Percentiles rank a stretch among this genome's conserved stretches.
Conservation (phyloP, 2,888 invertebrate genomes). For the Apamea epomidion region DNA sequence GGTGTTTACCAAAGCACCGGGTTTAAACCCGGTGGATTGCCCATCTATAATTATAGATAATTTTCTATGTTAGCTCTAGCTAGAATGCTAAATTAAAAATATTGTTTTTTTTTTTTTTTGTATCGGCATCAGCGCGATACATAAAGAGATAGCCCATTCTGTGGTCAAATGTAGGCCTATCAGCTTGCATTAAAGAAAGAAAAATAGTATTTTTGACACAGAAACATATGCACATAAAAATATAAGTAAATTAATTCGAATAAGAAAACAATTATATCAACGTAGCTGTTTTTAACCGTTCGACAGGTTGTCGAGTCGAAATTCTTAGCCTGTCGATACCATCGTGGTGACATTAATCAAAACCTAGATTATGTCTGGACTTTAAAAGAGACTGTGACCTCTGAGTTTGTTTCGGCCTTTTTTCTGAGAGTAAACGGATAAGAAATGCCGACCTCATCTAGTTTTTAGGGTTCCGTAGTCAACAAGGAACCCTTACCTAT, state of each 20-base stretch:
- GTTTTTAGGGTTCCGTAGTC: too few species aligned
- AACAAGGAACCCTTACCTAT: too few species aligned
- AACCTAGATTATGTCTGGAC: neutral
- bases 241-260: neutral
- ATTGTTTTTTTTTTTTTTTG: neutral
- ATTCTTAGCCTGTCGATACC: too few species aligned
- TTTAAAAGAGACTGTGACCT: neutral
- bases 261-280: neutral
- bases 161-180: neutral
- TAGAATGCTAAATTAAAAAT: neutral
- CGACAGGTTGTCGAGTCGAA: too few species aligned
- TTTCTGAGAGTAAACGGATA: too few species aligned
- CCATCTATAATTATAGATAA: neutral
- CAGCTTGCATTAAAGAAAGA: neutral
- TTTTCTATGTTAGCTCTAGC: neutral
- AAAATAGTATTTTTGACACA: neutral
- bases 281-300: too few species aligned
- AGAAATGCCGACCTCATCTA: too few species aligned
- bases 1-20: too few species aligned
- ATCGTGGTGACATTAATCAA: neutral
- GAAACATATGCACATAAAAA: neutral
- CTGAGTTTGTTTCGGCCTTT: too few species aligned
- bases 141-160: neutral
- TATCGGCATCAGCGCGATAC: neutral
- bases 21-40: too few species aligned